A percentile compares a stretch with the other conserved stretches of the same genome.
Evolutionary conservation across 2,888 invertebrate species (phyloP).

Genomic region (Hesperia comma): DNA sequence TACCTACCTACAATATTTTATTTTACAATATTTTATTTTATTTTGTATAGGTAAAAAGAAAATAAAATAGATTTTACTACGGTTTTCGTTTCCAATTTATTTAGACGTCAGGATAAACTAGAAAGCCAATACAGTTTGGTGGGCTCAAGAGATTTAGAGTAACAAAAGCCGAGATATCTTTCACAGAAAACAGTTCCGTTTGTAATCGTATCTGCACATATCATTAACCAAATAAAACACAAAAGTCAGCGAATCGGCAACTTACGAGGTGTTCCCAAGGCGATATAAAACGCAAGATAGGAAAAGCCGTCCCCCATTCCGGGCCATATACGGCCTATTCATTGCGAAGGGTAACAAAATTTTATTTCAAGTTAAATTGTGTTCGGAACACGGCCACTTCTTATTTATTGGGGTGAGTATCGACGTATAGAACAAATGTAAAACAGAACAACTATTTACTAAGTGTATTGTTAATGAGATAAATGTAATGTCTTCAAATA

Average conservation of each 20-base stretch:
- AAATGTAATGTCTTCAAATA: too few species aligned
- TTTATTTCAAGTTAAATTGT: slow-evolving; percentile 82
- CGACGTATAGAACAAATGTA: slow-evolving; percentile 54
- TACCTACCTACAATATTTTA: too few species aligned
- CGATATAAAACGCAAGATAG: slow-evolving; percentile 66
- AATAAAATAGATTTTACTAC: too few species aligned
- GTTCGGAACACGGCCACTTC: slow-evolving; percentile 73
- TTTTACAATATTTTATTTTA: too few species aligned
- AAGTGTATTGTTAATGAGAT: too few species aligned
- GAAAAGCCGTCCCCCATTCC: slow-evolving; percentile 62
- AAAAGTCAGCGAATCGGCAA: slow-evolving; percentile 67
- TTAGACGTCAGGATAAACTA: slow-evolving; percentile 13
- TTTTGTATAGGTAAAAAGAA: too few species aligned
- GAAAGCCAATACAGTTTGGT: background rate
- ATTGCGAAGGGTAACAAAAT: slow-evolving; percentile 74
- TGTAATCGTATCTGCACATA: slow-evolving; percentile 43
- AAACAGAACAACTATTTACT: slow-evolving; percentile 1
- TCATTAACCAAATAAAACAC: slow-evolving; percentile 68
- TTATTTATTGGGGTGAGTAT: slow-evolving; percentile 71
- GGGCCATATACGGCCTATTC: slow-evolving; percentile 72
- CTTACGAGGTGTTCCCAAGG: slow-evolving; percentile 66
- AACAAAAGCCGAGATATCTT: slow-evolving; percentile 11
- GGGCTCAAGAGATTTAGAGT: slow-evolving; percentile 14
- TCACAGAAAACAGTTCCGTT: slow-evolving; percentile 30
- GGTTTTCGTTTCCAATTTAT: too few species aligned